Conservation (phyloP, 2,888 invertebrate species). For the Sturmia bella region DNA sequence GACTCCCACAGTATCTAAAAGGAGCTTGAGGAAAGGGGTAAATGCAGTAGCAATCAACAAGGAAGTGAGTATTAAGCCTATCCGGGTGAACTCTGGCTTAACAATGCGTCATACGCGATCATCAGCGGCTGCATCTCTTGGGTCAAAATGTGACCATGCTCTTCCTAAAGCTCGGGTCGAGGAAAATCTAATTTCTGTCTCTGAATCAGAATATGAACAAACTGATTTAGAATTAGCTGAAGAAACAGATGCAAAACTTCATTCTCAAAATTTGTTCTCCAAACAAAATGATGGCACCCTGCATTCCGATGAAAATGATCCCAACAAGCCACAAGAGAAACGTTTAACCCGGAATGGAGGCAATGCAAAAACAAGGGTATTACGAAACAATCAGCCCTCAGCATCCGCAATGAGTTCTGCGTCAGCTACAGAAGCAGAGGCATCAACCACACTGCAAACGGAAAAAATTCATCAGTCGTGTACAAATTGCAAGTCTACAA, state of each 20-base stretch:
- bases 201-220: conserved; percentile 67
- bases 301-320: conserved; percentile 71
- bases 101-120: conserved; percentile 65
- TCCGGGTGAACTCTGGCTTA: conserved; percentile 23
- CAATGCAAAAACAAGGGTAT: conserved; percentile 68
- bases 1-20: conserved; percentile 10
- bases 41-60: neutral
- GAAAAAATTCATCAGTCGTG: conserved; percentile 47
- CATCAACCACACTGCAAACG: conserved; percentile 5
- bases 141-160: conserved; percentile 44
- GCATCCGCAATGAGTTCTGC: conserved; percentile 41
- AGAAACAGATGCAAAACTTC: neutral
- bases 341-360: conserved; percentile 76
- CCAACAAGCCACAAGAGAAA: conserved; percentile 67
- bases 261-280: conserved; percentile 1
- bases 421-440: conserved; percentile 27
- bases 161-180: conserved; percentile 22
- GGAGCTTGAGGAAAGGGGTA: conserved; percentile 58
- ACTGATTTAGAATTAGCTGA: conserved; percentile 46
- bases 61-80: neutral
- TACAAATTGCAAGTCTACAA: conserved; percentile 68
- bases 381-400: conserved; percentile 72
- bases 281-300: conserved; percentile 40
- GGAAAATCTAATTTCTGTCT: conserved; percentile 62
- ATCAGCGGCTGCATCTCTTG: conserved; percentile 45